Evolutionary conservation across 2,113 vertebrate genomes (phyloP).

Genomic region (Myrmecophaga tridactyla): DNA sequence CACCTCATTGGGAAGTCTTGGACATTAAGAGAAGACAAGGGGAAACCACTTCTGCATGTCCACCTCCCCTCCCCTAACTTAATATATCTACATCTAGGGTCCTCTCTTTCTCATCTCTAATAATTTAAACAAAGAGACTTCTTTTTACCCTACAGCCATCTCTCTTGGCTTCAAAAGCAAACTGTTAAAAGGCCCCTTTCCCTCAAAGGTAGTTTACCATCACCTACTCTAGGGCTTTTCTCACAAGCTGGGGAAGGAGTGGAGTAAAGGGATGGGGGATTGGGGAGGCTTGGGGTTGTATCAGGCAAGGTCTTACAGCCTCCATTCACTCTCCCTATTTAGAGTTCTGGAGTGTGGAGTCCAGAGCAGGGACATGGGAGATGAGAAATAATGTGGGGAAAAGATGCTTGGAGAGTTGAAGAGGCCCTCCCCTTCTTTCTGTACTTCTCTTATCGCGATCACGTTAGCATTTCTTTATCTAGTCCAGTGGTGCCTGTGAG

Average conservation of each 20-base stretch:
- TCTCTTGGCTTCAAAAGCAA: conserved; percentile 23
- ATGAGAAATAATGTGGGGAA: neutral
- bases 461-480: neutral
- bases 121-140: conserved; percentile 22
- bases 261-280: neutral
- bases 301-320: neutral
- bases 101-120: conserved; percentile 35
- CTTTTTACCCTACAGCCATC: neutral
- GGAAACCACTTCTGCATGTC: conserved; percentile 14
- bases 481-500: neutral
- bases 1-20: neutral
- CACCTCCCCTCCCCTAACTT: neutral
- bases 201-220: conserved; percentile 11
- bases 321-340: too few relatives aligned
- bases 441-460: neutral
- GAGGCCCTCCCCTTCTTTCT: neutral
- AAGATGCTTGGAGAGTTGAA: neutral
- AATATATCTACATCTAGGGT: neutral
- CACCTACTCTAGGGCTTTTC: neutral
- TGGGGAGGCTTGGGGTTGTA: neutral
- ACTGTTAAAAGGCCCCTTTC: neutral
- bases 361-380: neutral
- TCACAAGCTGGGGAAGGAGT: neutral
- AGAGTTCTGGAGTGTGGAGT: neutral
- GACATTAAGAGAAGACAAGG: neutral